phyloP scores from a whole-genome alignment of 2,888 invertebrate species.

The Chirona hameri region DNA sequence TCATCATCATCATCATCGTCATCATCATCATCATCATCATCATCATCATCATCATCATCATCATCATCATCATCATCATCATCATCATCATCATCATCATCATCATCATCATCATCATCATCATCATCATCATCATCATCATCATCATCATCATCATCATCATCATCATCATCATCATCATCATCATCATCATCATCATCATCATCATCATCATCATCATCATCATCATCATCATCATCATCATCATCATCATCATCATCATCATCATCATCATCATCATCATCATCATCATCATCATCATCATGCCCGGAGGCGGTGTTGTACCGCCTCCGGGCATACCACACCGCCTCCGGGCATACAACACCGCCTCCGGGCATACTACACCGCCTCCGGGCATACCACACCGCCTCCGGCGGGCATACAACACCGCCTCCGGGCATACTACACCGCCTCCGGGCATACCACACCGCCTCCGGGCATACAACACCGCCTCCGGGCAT shows the following conservation, averaged over 20 bases:
- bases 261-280: conserved; percentile 22
- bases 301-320: not conserved
- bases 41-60: conserved; percentile 22
- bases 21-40: conserved; percentile 22
- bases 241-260: conserved; percentile 11
- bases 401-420: too few species aligned
- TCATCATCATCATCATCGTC: conserved; percentile 22
- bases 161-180: conserved; percentile 22
- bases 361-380: too few species aligned
- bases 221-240: conserved; percentile 22
- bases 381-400: not conserved
- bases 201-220: conserved; percentile 22
- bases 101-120: conserved; percentile 22
- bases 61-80: conserved; percentile 22
- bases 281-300: conserved; percentile 22
- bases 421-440: too few species aligned
- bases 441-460: too few species aligned
- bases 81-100: conserved; percentile 22
- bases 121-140: conserved; percentile 12
- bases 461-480: too few species aligned
- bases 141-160: conserved; percentile 22
- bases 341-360: too few species aligned
- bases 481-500: too few species aligned
- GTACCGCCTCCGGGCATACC: too few species aligned
- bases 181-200: conserved; percentile 22